phyloP scores from a whole-genome alignment of 2,888 invertebrate species.

The Labia minor region DNA sequence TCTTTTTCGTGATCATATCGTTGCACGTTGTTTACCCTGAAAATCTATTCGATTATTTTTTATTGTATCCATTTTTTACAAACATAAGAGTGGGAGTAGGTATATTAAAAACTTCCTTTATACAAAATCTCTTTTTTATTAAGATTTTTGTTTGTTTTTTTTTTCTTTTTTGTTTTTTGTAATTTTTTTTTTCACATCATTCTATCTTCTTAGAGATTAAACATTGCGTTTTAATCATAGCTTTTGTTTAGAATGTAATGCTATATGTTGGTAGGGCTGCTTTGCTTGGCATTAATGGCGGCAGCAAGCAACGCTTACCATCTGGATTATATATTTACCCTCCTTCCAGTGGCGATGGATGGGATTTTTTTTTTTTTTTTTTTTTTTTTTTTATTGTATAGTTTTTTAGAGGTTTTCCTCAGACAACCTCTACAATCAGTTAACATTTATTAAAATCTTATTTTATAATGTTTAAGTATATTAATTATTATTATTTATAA shows the following conservation, averaged over 20 bases:
- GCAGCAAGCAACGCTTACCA: neutral
- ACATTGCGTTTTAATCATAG: constrained; percentile 13
- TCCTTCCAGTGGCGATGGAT: too few species aligned
- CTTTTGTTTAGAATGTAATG: neutral
- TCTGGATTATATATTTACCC: neutral
- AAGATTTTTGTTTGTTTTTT: neutral
- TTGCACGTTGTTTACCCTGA: neutral
- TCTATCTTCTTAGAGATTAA: neutral
- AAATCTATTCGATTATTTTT: neutral
- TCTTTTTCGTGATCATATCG: too few species aligned
- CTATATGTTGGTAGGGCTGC: too few species aligned
- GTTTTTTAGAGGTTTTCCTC: too few species aligned
- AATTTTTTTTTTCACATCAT: neutral
- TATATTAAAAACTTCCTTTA: constrained; percentile 13
- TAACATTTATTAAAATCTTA: too few species aligned
- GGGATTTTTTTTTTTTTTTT: neutral
- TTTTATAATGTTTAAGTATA: too few species aligned
- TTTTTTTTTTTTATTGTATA: neutral
- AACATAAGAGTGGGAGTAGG: neutral
- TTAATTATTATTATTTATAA: too few species aligned
- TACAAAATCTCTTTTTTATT: constrained; percentile 7
- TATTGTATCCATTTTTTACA: neutral
- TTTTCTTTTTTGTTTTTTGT: too few species aligned
- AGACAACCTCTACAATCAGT: too few species aligned
- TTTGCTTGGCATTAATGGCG: neutral